Conservation (phyloP, 2,113 vertebrate species). For the Gasterosteus aculeatus region DNA sequence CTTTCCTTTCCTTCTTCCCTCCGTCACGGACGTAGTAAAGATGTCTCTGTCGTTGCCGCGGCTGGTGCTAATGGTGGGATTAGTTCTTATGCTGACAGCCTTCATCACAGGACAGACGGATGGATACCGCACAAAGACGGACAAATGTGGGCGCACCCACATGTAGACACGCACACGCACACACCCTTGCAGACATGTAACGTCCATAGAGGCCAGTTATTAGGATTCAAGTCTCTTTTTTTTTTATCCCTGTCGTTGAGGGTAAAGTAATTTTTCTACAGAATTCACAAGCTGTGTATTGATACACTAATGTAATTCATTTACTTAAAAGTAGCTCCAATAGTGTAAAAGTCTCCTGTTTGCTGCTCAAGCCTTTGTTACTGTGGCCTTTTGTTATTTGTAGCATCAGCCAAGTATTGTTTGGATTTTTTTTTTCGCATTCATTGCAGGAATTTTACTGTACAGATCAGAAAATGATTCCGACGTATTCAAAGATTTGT, state of each 20-base stretch:
- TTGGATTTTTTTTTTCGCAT: neutral
- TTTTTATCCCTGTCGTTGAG: conserved; percentile 10
- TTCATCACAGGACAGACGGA: conserved; percentile 67
- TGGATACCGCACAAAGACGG: conserved; percentile 59
- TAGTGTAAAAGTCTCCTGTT: neutral
- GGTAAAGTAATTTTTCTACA: conserved; percentile 17
- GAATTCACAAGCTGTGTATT: conserved; percentile 35
- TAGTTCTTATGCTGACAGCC: conserved; percentile 74
- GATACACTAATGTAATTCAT: neutral
- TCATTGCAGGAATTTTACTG: neutral
- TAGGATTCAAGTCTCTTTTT: conserved; percentile 35
- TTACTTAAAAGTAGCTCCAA: neutral
- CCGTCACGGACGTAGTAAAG: conserved; percentile 30
- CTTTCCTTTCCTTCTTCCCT: conserved; percentile 1
- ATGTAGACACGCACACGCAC: conserved; percentile 40
- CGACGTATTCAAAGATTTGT: too few species aligned
- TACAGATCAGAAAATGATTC: neutral
- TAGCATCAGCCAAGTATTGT: neutral
- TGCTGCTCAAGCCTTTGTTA: neutral
- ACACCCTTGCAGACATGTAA: conserved; percentile 35
- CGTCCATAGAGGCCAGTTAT: conserved; percentile 32
- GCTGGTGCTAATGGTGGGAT: conserved; percentile 77
- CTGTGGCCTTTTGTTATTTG: neutral
- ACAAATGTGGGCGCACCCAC: conserved; percentile 51
- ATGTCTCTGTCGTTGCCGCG: conserved; percentile 63